A percentile compares a stretch with the other conserved stretches of the same genome.
Conservation (phyloP, 2,113 vertebrate genomes). For the Papio anubis region DNA sequence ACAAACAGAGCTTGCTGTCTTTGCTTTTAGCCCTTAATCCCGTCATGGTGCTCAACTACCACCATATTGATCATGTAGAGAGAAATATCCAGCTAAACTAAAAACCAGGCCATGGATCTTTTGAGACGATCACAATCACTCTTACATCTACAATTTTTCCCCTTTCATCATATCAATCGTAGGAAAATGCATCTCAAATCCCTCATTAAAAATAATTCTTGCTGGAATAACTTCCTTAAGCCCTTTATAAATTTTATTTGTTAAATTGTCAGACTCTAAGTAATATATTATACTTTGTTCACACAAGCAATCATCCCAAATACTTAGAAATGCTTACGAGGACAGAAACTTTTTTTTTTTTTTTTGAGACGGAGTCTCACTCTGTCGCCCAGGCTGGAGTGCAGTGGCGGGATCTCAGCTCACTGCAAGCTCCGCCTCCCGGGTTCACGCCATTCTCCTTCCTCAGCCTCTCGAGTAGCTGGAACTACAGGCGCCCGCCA, state of each 20-base stretch:
- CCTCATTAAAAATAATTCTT: slow-evolving; percentile 16
- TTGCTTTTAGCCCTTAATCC: slow-evolving; percentile 35
- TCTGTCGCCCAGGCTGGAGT: no score
- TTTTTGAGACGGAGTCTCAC: no score
- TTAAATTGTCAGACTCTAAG: neutral
- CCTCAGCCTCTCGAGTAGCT: no score
- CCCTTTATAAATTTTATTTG: neutral
- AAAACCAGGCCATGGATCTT: neutral
- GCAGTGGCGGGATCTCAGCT: no score
- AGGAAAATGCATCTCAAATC: neutral
- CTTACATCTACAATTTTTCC: neutral
- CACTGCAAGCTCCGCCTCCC: no score
- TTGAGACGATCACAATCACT: neutral
- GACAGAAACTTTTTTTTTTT: neutral
- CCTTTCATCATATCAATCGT: neutral
- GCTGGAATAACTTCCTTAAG: neutral
- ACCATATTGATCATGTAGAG: neutral
- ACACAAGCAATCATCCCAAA: neutral
- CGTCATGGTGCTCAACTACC: neutral
- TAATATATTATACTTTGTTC: neutral
- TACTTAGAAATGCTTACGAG: neutral
- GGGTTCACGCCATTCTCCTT: no score
- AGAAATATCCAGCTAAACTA: slow-evolving; percentile 14
- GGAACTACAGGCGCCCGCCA: no score
- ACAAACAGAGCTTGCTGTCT: slow-evolving; percentile 32